These are phyloP conservation scores for Drepana falcataria DNA, from an alignment of 2,888 invertebrate genomes.

Conservation along the genomic window DNA sequence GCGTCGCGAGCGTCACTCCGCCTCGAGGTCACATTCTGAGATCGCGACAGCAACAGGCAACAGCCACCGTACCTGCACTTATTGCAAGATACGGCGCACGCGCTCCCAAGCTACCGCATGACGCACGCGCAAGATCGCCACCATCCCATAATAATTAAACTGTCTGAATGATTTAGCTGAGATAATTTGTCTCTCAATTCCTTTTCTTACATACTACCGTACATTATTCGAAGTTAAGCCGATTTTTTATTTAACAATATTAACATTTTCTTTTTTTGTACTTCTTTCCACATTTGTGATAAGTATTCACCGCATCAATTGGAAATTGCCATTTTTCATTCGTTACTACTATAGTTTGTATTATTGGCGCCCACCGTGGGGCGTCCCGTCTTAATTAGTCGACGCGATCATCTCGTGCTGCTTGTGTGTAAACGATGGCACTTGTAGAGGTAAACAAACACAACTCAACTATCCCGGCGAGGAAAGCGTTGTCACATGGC, in stretches of 20 bases:
- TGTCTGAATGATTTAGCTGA: slow-evolving; percentile 24
- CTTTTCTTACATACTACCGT: slow-evolving; percentile 60
- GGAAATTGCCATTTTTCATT: slow-evolving; percentile 15
- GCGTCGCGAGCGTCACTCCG: slow-evolving; percentile 32
- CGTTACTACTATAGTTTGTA: slow-evolving; percentile 4
- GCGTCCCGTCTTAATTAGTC: slow-evolving; percentile 4
- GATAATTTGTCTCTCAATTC: slow-evolving; percentile 57
- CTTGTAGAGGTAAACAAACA: slow-evolving; percentile 66
- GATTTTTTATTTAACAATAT: slow-evolving; percentile 53
- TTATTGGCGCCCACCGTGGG: slow-evolving; percentile 31
- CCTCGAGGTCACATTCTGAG: background rate
- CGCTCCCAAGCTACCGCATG: background rate
- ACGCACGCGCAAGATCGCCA: background rate
- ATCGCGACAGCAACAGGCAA: background rate
- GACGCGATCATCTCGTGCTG: slow-evolving; percentile 8
- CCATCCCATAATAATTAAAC: background rate
- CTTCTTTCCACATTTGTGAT: slow-evolving; percentile 50
- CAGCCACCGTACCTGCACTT: background rate
- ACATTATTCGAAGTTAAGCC: slow-evolving; percentile 58
- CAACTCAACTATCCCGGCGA: slow-evolving; percentile 44
- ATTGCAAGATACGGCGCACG: no score
- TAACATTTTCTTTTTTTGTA: slow-evolving; percentile 51
- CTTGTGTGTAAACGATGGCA: slow-evolving; percentile 49
- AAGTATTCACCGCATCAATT: slow-evolving; percentile 40
- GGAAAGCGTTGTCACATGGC: slow-evolving; percentile 17